A percentile compares a stretch with the other conserved stretches of the same genome.
phyloP scores from a whole-genome alignment of 2,888 invertebrate species.

The Odontocolon sp. region DNA sequence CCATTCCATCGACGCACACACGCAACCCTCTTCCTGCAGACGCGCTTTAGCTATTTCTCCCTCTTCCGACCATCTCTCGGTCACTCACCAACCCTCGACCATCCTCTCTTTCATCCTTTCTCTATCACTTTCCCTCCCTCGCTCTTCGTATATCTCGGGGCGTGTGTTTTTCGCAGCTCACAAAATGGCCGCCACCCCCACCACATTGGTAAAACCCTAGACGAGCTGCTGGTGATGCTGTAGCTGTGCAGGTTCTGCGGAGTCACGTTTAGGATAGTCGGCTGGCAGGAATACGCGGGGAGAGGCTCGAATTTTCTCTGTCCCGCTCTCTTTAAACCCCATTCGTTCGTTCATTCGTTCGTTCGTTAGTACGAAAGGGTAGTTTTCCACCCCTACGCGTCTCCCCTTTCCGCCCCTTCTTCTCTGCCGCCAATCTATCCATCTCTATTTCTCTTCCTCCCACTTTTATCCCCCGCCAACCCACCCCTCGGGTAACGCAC shows the following conservation, averaged over 20 bases:
- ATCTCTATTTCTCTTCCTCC: slow-evolving; percentile 51
- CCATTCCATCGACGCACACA: slow-evolving; percentile 23
- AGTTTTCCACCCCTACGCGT: slow-evolving; percentile 58
- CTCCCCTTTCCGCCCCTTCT: slow-evolving; percentile 41
- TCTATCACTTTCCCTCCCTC: slow-evolving; percentile 36
- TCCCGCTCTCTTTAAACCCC: slow-evolving; percentile 79
- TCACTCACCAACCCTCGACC: slow-evolving; percentile 7
- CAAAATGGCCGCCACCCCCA: slow-evolving; percentile 80
- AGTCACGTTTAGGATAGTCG: slow-evolving; percentile 47
- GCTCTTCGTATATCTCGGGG: slow-evolving; percentile 75
- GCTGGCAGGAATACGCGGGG: slow-evolving; percentile 38
- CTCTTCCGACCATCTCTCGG: slow-evolving; percentile 41
- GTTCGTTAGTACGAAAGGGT: slow-evolving; percentile 55
- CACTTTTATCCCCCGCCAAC: slow-evolving; percentile 45
- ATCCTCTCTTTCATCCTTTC: slow-evolving; percentile 30
- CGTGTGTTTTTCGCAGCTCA: slow-evolving; percentile 80
- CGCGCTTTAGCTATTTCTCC: slow-evolving; percentile 47
- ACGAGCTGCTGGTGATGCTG: slow-evolving; percentile 26
- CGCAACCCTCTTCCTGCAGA: slow-evolving; percentile 37
- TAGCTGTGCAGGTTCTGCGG: slow-evolving; percentile 39
- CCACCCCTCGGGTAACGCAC: too few relatives aligned
- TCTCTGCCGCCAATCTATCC: slow-evolving; percentile 45
- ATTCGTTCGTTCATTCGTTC: slow-evolving; percentile 68
- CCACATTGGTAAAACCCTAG: slow-evolving; percentile 59
- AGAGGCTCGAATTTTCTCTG: slow-evolving; percentile 78